Evolutionary conservation across 2,113 vertebrate genomes (phyloP), one percentile per base, ranked within the genome.

Genomic region (Phalacrocorax aristotelis): DNA sequence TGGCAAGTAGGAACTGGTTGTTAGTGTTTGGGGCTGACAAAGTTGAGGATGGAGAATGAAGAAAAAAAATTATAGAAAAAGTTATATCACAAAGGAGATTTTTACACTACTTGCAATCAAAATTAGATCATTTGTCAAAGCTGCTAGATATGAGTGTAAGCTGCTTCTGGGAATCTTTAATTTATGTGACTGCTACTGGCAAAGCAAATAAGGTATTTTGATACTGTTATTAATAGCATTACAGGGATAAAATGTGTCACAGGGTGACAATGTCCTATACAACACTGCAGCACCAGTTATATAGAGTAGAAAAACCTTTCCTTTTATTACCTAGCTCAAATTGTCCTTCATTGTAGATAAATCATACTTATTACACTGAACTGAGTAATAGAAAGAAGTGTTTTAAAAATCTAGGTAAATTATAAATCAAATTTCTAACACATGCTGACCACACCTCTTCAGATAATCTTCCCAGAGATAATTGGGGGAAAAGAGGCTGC

Each of bases 71-170:
- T 40, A 66, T 62, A 97, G 36, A 44, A 82, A 92, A 62, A 87
- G 61, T 72, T 90, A 5, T 84, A 78, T 87, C 83, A 87, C 49
- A 82, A 92, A 90, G 38, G 52, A 90, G 61, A 55, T 95, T 88
- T 84, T 93, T 96, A 91, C 20, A 9, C 49, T 91, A 64, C 77
- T 83, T 94, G 88, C 87, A 97, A 95, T 94, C 94, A 97, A 96
- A 97, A 96, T 96, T 81, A 97, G 81, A 96, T 94, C 64, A 91
- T 97, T 97, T 97, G 96, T 97, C 93, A 97, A 91, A 97, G 94
- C 94, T 92, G 80, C 64, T 94, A 93, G 87, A 52, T 91, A 76
- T 89, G 55, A 96, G 95, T 62, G 88, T 93, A 96, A 94, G 91
- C 52, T 95, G 88, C 95, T 96, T 96, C 75, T 80, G 76, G 95